Percentiles rank a stretch among this genome's conserved stretches.
These are phyloP conservation scores for Mamestra brassicae DNA, from an alignment of 2,888 invertebrate genomes.

Conservation along the genomic window DNA sequence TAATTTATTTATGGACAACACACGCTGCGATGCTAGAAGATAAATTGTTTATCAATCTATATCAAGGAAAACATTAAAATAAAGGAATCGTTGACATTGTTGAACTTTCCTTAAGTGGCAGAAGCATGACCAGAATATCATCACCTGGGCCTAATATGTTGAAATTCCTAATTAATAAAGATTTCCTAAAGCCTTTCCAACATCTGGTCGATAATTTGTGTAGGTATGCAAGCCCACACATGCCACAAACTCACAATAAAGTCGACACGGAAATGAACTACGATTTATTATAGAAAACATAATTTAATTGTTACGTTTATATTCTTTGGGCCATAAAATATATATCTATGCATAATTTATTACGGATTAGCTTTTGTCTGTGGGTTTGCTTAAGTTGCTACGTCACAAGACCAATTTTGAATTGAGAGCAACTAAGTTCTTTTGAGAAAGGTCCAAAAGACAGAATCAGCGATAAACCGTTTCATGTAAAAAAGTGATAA, in stretches of 20 bases:
- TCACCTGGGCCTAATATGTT: conserved; percentile 44
- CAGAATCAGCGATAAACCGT: neutral
- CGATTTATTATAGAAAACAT: conserved; percentile 68
- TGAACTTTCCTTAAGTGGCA: conserved; percentile 25
- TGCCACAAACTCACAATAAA: conserved; percentile 62
- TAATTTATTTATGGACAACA: conserved; percentile 43
- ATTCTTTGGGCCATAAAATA: conserved; percentile 55
- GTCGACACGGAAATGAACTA: conserved; percentile 62
- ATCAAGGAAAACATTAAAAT: conserved; percentile 42
- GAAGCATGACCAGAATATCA: conserved; percentile 39
- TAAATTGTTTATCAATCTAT: conserved; percentile 43
- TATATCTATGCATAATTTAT: conserved; percentile 61
- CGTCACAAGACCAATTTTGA: conserved; percentile 26
- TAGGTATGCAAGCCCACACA: conserved; percentile 64
- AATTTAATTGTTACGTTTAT: conserved; percentile 67
- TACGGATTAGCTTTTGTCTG: conserved; percentile 35
- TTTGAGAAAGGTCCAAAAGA: neutral
- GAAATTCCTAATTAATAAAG: conserved; percentile 48
- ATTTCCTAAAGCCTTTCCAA: conserved; percentile 44
- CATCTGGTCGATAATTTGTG: conserved; percentile 58
- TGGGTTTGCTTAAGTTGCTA: conserved; percentile 10
- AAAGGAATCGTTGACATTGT: conserved; percentile 49
- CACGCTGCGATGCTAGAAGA: conserved; percentile 53
- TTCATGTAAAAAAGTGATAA: neutral
- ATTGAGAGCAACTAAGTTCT: neutral